Percentiles rank a stretch among this genome's conserved stretches.
Conservation (phyloP, 2,113 vertebrate species). For the Aramus guarauna region DNA sequence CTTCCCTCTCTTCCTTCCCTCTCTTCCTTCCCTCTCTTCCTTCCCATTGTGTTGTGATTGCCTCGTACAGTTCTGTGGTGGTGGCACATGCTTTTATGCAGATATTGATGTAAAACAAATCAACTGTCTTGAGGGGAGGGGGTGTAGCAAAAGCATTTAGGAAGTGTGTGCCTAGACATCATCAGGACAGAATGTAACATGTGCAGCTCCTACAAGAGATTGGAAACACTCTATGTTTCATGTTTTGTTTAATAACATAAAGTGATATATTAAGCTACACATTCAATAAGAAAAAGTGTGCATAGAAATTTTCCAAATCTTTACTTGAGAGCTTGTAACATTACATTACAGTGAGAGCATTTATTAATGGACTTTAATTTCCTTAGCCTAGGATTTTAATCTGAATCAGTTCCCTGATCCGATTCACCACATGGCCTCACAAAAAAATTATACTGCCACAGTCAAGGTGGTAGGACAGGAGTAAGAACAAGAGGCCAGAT, state of each 20-base stretch:
- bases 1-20: no score
- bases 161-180: background rate
- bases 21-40: background rate
- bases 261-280: background rate
- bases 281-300: slow-evolving; percentile 31
- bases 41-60: fast-evolving
- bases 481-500: background rate
- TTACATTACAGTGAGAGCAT: background rate
- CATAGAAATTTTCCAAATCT: slow-evolving; percentile 42
- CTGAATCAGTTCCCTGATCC: background rate
- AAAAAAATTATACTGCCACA: background rate
- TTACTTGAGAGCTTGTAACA: background rate
- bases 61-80: background rate
- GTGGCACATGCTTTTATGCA: background rate
- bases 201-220: background rate
- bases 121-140: fast-evolving
- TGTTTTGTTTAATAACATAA: slow-evolving; percentile 17
- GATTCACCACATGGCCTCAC: slow-evolving; percentile 3
- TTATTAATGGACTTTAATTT: slow-evolving; percentile 52
- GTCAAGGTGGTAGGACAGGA: background rate
- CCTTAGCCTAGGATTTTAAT: slow-evolving; percentile 47
- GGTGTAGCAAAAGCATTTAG: background rate
- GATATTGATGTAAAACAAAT: background rate
- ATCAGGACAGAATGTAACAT: background rate
- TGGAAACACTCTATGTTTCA: background rate